Base-by-base conservation (phyloP, 1,140 invertebrate species). In the Fragariocoptes setiger region DNA sequence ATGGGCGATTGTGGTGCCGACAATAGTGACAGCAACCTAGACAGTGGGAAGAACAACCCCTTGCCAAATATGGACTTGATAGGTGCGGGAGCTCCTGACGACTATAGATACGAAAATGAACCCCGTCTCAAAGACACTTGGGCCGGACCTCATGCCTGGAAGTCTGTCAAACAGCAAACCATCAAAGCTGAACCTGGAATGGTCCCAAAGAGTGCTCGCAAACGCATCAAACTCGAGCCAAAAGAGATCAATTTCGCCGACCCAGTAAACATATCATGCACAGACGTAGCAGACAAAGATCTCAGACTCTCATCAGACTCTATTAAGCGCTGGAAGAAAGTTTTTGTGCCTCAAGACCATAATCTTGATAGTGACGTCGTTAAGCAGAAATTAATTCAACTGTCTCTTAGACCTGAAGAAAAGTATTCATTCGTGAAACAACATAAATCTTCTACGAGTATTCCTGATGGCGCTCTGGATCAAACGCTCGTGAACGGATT, bases 81-180 rank as follows among this genome's bases (percentile, higher is more conserved):
- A 8, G 25, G 8, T 31, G 25, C 25, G 25, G 8, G 8, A 31
- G 8, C 40, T 35, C 61, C 58, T 1, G 52, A 52, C n/a, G 73
- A 76, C 51, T 76, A 76, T 55, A 72, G 71, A 0, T 75, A 70
- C 54, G 57, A 69, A 39, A 38, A 45, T 39, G 58, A 62, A 40
- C 61, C 64, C 40, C 59, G 55, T 42, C 55, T 66, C 19, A 50
- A 71, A 14, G 59, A 62, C 42, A 67, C 71, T 31, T 76, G 73
- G 74, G 71, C 68, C 25, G 73, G 74, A 1, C 73, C 73, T 19
- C 55, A 63, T 22, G 71, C 76, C 52, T 76, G 74, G 74, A 45
- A 39, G 20, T 13, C 19, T 31, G 25, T n/a, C 8, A 31, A 31
- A n/a, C 8, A 8, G 8, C 25, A 8, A 31, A n/a, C 8, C 25